These are phyloP conservation scores for Glyphotaelius pellucidus DNA, from an alignment of 2,888 invertebrate species.

Conservation along the genomic window DNA sequence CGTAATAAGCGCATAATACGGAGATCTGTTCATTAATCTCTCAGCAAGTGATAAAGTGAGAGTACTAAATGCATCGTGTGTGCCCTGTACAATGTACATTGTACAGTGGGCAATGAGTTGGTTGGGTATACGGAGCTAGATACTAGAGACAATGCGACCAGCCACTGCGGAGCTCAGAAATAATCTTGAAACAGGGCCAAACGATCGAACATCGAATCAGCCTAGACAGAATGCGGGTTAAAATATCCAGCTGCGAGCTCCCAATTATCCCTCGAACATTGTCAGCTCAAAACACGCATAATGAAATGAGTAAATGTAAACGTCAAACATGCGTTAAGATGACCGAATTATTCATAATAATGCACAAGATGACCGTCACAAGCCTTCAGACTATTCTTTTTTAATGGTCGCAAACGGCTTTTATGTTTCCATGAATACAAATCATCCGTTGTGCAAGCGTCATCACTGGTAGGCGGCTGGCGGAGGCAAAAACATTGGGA, in stretches of 20 bases:
- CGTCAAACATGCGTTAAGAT: neutral
- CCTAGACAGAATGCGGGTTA: conserved; percentile 57
- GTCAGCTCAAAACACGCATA: neutral
- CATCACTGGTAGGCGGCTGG: no score
- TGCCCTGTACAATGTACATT: neutral
- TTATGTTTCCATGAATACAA: neutral
- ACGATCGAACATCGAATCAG: conserved; percentile 57
- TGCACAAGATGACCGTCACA: neutral
- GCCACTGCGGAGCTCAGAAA: conserved; percentile 59
- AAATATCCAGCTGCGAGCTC: conserved; percentile 33
- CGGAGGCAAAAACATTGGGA: no score
- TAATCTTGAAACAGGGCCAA: conserved; percentile 63
- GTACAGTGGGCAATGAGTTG: neutral
- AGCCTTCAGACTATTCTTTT: neutral
- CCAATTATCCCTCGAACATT: neutral
- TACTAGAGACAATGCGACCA: conserved; percentile 57
- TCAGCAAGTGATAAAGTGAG: neutral
- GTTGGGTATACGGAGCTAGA: neutral
- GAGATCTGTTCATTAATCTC: neutral
- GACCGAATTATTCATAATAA: neutral
- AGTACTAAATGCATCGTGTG: neutral
- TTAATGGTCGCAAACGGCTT: neutral
- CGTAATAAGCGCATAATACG: neutral
- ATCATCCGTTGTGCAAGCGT: neutral
- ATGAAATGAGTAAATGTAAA: neutral